Conservation (phyloP, 2,888 invertebrate genomes). For the Clostera curtula region DNA sequence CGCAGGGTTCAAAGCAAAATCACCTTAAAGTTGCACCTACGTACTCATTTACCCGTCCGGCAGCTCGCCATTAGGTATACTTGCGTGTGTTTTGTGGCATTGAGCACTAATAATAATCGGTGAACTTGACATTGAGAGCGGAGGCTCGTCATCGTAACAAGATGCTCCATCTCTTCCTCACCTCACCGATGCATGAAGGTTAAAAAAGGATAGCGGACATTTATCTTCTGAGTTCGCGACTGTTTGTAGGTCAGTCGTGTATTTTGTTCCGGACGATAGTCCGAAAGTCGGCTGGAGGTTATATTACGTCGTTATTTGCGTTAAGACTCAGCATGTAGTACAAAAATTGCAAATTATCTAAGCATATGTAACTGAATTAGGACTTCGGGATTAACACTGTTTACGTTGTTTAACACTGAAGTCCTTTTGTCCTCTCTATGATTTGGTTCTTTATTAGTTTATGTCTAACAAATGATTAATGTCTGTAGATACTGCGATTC, state of each 20-base stretch:
- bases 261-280: slow-evolving; percentile 71
- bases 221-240: slow-evolving; percentile 58
- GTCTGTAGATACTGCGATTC: too few species aligned
- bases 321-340: slow-evolving; percentile 38
- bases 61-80: slow-evolving; percentile 47
- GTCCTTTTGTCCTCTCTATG: slow-evolving; percentile 15
- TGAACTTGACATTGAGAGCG: slow-evolving; percentile 74
- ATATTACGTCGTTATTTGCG: slow-evolving; percentile 58
- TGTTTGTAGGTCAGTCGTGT: slow-evolving; percentile 73
- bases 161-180: slow-evolving; percentile 54
- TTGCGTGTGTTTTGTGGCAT: slow-evolving; percentile 70
- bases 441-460: too few species aligned
- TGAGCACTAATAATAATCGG: slow-evolving; percentile 73
- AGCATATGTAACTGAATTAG: slow-evolving; percentile 19
- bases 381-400: slow-evolving; percentile 14
- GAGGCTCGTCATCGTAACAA: slow-evolving; percentile 70
- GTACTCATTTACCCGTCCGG: slow-evolving; percentile 34
- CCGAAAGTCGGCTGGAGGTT: slow-evolving; percentile 74
- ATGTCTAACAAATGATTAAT: too few species aligned
- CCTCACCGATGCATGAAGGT: slow-evolving; percentile 29
- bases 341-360: slow-evolving; percentile 31
- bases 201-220: slow-evolving; percentile 50
- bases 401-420: slow-evolving; percentile 14
- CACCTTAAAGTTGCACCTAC: slow-evolving; percentile 12
- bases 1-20: slow-evolving; percentile 21